phyloP scores from a whole-genome alignment of 2,888 invertebrate species.

The Sepiola atlantica region DNA sequence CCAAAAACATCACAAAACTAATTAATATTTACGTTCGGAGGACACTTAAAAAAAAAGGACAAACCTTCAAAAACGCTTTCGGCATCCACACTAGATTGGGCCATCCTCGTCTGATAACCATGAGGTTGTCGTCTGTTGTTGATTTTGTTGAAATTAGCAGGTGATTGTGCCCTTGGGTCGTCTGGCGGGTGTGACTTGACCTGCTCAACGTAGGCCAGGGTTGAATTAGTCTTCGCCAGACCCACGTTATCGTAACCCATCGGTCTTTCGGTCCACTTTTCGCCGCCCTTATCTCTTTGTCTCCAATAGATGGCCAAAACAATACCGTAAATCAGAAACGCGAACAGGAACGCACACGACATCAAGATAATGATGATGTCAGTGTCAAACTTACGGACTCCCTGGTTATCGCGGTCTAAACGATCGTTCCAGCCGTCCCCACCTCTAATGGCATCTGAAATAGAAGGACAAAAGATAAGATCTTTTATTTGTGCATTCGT shows the following conservation, averaged over 20 bases:
- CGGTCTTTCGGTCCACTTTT: not conserved
- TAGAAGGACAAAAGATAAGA: not conserved
- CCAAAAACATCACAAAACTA: not conserved
- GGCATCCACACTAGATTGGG: not conserved
- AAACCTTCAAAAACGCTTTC: constrained; percentile 43
- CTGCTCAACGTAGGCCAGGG: not conserved
- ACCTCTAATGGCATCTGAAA: not conserved
- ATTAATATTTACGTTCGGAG: not conserved
- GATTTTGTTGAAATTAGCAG: not conserved
- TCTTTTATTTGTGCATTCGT: no score
- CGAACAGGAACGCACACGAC: not conserved
- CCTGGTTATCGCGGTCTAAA: not conserved
- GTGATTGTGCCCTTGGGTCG: not conserved
- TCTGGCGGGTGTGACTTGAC: not conserved
- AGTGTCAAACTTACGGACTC: constrained; percentile 34
- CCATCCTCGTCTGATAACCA: constrained; percentile 14
- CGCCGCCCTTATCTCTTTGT: no score
- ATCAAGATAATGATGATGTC: constrained; percentile 32
- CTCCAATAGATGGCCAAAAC: not conserved
- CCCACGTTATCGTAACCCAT: not conserved
- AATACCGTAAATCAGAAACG: not conserved
- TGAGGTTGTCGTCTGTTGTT: not conserved
- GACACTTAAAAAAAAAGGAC: not conserved
- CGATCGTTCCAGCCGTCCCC: not conserved
- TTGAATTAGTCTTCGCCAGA: not conserved